These are phyloP conservation scores for Pterocles gutturalis DNA, from an alignment of 2,113 vertebrate species.

Conservation along the genomic window DNA sequence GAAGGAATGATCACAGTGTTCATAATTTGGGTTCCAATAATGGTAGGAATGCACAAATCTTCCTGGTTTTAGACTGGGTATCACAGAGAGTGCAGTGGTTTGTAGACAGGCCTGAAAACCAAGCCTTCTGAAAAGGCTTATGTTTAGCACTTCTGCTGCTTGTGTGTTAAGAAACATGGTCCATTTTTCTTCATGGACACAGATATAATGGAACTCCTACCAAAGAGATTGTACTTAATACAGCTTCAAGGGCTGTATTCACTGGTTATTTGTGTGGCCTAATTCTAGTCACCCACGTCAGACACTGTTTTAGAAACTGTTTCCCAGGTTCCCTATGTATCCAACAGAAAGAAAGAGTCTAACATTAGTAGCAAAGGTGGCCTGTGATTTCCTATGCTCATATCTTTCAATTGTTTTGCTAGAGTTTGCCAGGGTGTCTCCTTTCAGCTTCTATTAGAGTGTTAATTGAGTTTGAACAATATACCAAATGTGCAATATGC, in stretches of 20 bases:
- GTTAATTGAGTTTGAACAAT: background rate
- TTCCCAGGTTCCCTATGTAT: background rate
- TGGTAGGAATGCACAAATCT: background rate
- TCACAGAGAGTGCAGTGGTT: background rate
- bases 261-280: background rate
- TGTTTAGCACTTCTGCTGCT: background rate
- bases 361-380: background rate
- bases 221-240: background rate
- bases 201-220: background rate
- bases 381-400: background rate
- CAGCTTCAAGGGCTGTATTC: background rate
- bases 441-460: background rate
- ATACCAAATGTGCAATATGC: background rate
- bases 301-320: background rate
- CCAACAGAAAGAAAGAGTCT: background rate
- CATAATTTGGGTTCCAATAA: background rate
- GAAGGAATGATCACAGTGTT: background rate
- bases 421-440: background rate
- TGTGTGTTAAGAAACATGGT: fast-evolving
- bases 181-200: background rate
- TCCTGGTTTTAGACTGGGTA: background rate
- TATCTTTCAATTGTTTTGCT: background rate
- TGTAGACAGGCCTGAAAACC: background rate
- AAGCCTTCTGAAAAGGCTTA: background rate
- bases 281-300: background rate